Conservation (phyloP, 2,888 invertebrate species). For the Liodrosophila aerea region DNA sequence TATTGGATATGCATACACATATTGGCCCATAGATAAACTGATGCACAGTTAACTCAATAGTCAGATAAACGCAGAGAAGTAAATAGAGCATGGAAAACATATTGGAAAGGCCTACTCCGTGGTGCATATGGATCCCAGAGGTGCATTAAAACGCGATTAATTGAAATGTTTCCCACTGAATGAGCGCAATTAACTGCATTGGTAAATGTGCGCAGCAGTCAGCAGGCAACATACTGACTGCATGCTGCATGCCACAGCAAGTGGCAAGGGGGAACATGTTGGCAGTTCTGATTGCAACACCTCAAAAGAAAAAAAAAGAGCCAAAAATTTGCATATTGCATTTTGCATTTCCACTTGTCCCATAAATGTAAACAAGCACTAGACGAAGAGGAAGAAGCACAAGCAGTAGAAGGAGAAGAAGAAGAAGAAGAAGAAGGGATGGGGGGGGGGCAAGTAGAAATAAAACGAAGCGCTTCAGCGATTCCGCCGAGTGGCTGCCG, state of each 20-base stretch:
- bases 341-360: slow-evolving; percentile 34
- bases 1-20: too few relatives aligned
- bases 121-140: background rate
- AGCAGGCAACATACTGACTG: slow-evolving; percentile 5
- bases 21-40: too few relatives aligned
- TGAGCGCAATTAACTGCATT: slow-evolving; percentile 9
- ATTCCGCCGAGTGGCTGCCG: slow-evolving; percentile 56
- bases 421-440: background rate
- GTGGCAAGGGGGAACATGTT: background rate
- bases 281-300: slow-evolving; percentile 53
- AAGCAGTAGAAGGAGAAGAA: background rate
- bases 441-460: background rate
- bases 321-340: slow-evolving; percentile 29
- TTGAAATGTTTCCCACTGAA: slow-evolving; percentile 31
- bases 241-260: slow-evolving; percentile 17
- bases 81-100: too few relatives aligned
- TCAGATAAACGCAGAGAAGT: too few relatives aligned
- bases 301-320: slow-evolving; percentile 14
- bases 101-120: too few relatives aligned
- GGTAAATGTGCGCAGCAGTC: slow-evolving; percentile 9
- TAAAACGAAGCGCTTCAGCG: slow-evolving; percentile 64
- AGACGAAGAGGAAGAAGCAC: slow-evolving; percentile 33
- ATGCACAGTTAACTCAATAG: too few relatives aligned
- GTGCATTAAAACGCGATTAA: slow-evolving; percentile 15
- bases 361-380: slow-evolving; percentile 38